Conservation (phyloP, 2,113 vertebrate species). For the Bufo bufo region DNA sequence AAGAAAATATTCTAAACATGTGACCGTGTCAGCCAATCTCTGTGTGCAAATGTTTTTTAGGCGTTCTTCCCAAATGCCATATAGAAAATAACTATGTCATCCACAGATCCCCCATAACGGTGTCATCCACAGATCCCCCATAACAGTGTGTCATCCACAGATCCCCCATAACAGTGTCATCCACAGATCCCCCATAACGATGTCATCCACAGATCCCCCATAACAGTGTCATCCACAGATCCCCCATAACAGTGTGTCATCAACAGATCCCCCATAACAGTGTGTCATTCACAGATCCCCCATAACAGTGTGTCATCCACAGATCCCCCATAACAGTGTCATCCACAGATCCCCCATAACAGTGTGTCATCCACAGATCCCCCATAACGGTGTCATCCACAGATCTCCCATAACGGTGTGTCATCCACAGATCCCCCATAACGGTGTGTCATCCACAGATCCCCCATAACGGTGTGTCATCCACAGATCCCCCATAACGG, state of each 20-base stretch:
- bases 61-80: too few relatives aligned
- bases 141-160: background rate
- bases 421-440: background rate
- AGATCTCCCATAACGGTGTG: background rate
- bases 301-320: too few relatives aligned
- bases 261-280: background rate
- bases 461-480: background rate
- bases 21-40: too few relatives aligned
- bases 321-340: background rate
- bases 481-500: background rate
- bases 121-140: background rate
- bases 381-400: background rate
- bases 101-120: background rate
- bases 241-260: background rate
- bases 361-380: background rate
- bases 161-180: slow-evolving; percentile 2
- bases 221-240: background rate
- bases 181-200: background rate
- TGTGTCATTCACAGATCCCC: background rate
- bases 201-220: background rate
- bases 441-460: background rate
- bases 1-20: too few relatives aligned
- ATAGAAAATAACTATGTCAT: too few relatives aligned
- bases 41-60: too few relatives aligned
- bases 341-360: background rate